Evolutionary conservation across 2,113 vertebrate genomes (phyloP).

Genomic region (Galbula dea): DNA sequence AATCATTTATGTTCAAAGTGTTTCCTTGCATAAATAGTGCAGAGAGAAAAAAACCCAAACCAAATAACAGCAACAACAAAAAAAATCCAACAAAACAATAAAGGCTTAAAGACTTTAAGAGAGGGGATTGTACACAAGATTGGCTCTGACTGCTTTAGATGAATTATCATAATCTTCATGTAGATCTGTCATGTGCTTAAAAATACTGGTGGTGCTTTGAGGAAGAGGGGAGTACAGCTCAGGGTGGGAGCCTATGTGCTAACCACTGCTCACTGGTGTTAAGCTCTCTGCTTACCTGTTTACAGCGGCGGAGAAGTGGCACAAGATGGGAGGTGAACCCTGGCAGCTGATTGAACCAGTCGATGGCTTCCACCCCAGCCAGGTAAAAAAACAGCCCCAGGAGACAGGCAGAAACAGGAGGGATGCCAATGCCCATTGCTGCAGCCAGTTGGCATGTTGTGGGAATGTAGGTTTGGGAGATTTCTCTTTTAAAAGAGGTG

Average conservation of each 20-base stretch:
- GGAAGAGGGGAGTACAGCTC: neutral
- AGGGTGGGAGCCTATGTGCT: accelerated
- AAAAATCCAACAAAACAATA: slow-evolving; percentile 3
- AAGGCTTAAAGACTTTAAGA: slow-evolving; percentile 33
- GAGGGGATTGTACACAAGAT: neutral
- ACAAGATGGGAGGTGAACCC: slow-evolving; percentile 58
- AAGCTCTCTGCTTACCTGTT: neutral
- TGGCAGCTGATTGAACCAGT: slow-evolving; percentile 77
- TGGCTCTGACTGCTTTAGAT: neutral
- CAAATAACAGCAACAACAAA: no score
- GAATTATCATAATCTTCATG: neutral
- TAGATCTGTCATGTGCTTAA: neutral
- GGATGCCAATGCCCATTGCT: accelerated
- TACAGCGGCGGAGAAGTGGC: slow-evolving; percentile 69
- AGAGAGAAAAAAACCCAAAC: neutral
- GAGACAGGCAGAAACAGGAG: accelerated
- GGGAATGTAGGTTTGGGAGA: no score
- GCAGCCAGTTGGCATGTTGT: accelerated
- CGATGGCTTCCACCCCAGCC: slow-evolving; percentile 78
- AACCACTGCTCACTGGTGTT: accelerated
- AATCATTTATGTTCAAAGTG: neutral
- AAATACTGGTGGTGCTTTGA: neutral
- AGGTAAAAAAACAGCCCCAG: slow-evolving; percentile 39
- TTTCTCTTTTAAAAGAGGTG: neutral
- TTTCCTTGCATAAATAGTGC: neutral